Base-by-base conservation (phyloP, 2,113 vertebrate species). In the Leuciscus idus region DNA sequence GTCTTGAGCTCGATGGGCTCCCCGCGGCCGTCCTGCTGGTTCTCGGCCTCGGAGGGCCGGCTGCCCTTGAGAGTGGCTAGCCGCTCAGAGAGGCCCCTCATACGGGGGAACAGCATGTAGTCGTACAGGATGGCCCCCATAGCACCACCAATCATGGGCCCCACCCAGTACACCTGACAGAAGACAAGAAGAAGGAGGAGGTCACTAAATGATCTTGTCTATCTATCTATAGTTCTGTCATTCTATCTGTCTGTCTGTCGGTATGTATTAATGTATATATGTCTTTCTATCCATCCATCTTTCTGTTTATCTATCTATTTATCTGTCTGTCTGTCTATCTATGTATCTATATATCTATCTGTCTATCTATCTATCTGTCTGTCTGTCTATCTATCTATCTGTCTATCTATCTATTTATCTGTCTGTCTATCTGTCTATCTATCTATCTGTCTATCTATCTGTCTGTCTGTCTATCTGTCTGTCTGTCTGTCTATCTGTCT, bases 1-100 rank as follows among this genome's bases (percentile, higher is more conserved):
- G 97, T 97, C 95, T 97, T 97, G 93, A 98, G 93, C 93, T 98
- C 97, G 84, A 97, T 95, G 88, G 97, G 95, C 85, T 97, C 96
- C 13, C 95, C 95, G 10, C 95, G 93, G 84, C 91, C 88, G 87
- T 97, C 97, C 87, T 94, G 93, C 89, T 96, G 95, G 90, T 89
- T 93, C 86, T 94, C 95, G 15, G 89, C 87, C 91, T 96, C 95
- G 0, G 92, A 94, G 83, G 95, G 92, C 61, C 93, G 94, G 61
- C 93, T 93, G 83, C 97, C 97, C 92, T 96, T 97, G 86, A 98
- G 96, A 62, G 96, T 94, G 91, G 97, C 97, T 93, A 98, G 93
- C 92, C 96, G 96, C 93, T 98, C 97, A 19, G 96, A 96, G 82
- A 98, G 89, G 89, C 95, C 95, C 85, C 96, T 95, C 94, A 96